Conservation (phyloP, 2,888 invertebrate species). For the Sialis fuliginosa region DNA sequence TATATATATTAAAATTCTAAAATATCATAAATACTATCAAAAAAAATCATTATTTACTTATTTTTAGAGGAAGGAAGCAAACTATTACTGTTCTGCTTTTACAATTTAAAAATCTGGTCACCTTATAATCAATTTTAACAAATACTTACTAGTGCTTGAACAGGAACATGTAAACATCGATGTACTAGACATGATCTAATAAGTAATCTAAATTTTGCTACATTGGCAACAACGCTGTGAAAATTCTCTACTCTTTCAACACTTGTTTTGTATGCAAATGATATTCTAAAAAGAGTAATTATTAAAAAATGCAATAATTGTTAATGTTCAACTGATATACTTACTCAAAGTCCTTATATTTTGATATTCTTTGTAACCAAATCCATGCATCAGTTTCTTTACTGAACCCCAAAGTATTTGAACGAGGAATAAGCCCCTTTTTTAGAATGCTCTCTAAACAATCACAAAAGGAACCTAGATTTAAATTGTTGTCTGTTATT, state of each 20-base stretch:
- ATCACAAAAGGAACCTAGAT: slow-evolving; percentile 30
- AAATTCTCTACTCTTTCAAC: slow-evolving; percentile 27
- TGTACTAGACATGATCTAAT: slow-evolving; percentile 30
- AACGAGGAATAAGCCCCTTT: slow-evolving; percentile 29
- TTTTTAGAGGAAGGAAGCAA: too few species aligned
- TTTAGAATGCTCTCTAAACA: slow-evolving; percentile 37
- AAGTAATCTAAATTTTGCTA: slow-evolving; percentile 29
- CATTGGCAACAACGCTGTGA: slow-evolving; percentile 23
- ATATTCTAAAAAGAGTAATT: slow-evolving; percentile 16
- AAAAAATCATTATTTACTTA: too few species aligned
- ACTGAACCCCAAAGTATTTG: slow-evolving; percentile 24
- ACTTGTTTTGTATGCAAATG: slow-evolving; percentile 24
- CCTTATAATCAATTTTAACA: too few species aligned
- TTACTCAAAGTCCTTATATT: not conserved
- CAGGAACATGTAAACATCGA: slow-evolving; percentile 32
- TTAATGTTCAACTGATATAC: not conserved
- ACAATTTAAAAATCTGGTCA: too few species aligned
- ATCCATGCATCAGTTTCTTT: slow-evolving; percentile 29
- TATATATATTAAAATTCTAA: too few species aligned
- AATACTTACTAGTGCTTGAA: slow-evolving; percentile 28
- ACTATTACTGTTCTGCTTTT: too few species aligned
- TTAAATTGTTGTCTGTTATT: slow-evolving; percentile 29
- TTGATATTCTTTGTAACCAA: slow-evolving; percentile 24
- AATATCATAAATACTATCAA: too few species aligned
- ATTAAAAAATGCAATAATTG: slow-evolving; percentile 1